Evolutionary conservation across 1,140 invertebrate species (phyloP), one percentile per base, ranked within the genome.

Genomic region (Drosophila nikananu): DNA sequence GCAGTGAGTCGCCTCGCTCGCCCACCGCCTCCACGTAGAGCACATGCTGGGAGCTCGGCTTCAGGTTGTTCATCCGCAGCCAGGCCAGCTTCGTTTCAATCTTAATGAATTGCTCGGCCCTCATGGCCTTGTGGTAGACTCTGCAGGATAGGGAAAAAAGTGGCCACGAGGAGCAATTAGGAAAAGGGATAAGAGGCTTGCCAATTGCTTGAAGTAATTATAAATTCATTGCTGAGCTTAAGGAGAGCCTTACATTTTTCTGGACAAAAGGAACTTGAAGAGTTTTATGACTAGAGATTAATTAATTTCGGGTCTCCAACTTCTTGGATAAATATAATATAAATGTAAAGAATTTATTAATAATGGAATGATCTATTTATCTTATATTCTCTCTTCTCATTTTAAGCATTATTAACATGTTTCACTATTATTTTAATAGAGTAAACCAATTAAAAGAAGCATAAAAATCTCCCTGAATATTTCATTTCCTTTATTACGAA

Each of bases 31-130:
- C 95, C 39, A 96, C 95, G 92, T 96, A 97, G 27, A 96, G 94
- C 62, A 96, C 95, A 92, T 97, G 96, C 93, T 97, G 96, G 0
- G 96, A 96, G 93, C 97, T 97, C 1, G 96, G 96, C 51, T 94
- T 95, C 32, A 97, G 92, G 73, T 95, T 94, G 67, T 95, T 95
- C 78, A 97, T 93, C 44, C 95, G 96, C 65, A 95, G 94, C n/a
- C 95, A 95, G 8, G 95, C 95, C 0, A 96, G 94, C 10, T 94
- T 94, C 2, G 95, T 96, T 27, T 95, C 94, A 15, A 95, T 94
- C 42, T 94, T 93, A 10, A 94, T 94, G 80, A 95, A 95, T 42
- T 94, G 94, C n/a, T 94, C 94, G 27, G 95, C 94, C 21, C 95
- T 93, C 27, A 94, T 94, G 5, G 95, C 94, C 82, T 96, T 96